phyloP scores from a whole-genome alignment of 2,797 vertebrate species.

The Typhlichthys eigenmanni region DNA sequence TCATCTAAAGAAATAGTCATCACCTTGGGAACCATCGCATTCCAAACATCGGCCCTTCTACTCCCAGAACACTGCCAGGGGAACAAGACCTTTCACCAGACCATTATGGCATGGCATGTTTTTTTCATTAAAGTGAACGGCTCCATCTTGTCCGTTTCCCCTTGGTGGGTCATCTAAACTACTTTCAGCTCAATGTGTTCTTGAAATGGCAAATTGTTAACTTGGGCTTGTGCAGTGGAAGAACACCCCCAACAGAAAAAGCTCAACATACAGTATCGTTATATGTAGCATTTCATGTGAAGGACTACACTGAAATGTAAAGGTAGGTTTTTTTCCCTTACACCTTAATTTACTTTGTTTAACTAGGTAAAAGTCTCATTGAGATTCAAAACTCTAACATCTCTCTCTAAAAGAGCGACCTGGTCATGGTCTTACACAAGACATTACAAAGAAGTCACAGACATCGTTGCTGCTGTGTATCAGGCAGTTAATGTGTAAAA shows the following conservation, averaged over 20 bases:
- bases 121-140: conserved; percentile 52
- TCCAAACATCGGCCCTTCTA: conserved; percentile 54
- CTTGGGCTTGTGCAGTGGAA: too few relatives aligned
- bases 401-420: too few relatives aligned
- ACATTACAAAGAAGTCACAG: neutral
- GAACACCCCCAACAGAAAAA: too few relatives aligned
- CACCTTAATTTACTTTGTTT: too few relatives aligned
- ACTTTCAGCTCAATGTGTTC: conserved; percentile 9
- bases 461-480: conserved; percentile 11
- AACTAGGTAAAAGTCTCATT: too few relatives aligned
- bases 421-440: neutral
- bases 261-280: too few relatives aligned
- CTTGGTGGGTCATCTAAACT: neutral
- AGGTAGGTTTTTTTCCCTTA: neutral
- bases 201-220: conserved; percentile 4
- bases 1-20: conserved; percentile 58
- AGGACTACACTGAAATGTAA: neutral
- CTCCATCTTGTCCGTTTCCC: conserved; percentile 11
- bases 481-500: neutral
- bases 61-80: conserved; percentile 49
- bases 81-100: conserved; percentile 55
- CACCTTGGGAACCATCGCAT: conserved; percentile 50
- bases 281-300: too few relatives aligned
- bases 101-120: conserved; percentile 53
- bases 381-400: too few relatives aligned